Conservation (phyloP, 2,113 vertebrate species). For the Stegastes partitus region DNA sequence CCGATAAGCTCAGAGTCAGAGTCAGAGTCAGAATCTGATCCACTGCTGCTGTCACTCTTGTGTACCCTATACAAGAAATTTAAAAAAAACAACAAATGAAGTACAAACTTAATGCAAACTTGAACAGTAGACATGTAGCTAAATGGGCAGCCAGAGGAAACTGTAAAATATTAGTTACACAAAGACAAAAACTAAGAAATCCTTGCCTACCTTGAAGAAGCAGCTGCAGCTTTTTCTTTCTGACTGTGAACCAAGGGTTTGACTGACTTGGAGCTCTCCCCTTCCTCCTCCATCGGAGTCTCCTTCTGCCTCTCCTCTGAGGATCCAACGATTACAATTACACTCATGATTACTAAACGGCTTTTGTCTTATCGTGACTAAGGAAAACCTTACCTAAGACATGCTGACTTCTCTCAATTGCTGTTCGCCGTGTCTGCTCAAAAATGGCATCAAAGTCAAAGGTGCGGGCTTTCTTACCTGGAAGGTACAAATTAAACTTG, state of each 20-base stretch:
- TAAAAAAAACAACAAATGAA: background rate
- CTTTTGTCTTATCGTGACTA: background rate
- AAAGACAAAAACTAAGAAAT: background rate
- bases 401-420: slow-evolving; percentile 93
- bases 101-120: background rate
- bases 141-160: background rate
- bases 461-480: slow-evolving; percentile 97
- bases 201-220: slow-evolving; percentile 60
- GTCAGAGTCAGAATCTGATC: slow-evolving; percentile 66
- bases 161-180: background rate
- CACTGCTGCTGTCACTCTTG: slow-evolving; percentile 68
- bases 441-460: slow-evolving; percentile 98
- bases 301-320: slow-evolving; percentile 77
- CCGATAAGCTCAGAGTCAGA: slow-evolving; percentile 82
- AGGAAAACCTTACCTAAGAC: slow-evolving; percentile 85
- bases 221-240: slow-evolving; percentile 51
- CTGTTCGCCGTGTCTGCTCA: slow-evolving; percentile 95
- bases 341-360: background rate
- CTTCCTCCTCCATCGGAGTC: slow-evolving; percentile 50
- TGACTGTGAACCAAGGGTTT: slow-evolving; percentile 28
- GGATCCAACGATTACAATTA: slow-evolving; percentile 2
- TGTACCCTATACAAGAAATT: slow-evolving; percentile 63
- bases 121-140: background rate
- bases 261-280: slow-evolving; percentile 62
- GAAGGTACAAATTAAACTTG: background rate